phyloP scores from a whole-genome alignment of 2,888 invertebrate genomes.

The Orthosia gracilis region DNA sequence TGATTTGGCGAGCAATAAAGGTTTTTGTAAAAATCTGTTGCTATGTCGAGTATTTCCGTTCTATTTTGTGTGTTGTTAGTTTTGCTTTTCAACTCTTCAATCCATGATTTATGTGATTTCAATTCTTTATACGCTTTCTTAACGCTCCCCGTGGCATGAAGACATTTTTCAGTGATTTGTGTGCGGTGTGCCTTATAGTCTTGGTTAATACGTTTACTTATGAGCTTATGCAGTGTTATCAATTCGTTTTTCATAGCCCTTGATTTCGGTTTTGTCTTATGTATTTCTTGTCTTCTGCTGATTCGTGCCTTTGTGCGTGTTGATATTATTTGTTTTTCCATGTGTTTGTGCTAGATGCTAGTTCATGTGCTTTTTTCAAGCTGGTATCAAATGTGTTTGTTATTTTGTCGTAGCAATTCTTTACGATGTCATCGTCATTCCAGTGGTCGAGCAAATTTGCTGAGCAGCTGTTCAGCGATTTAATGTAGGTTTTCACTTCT shows the following conservation, averaged over 20 bases:
- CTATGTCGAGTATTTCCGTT: background rate
- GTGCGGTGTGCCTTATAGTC: slow-evolving; percentile 35
- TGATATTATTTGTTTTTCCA: slow-evolving; percentile 33
- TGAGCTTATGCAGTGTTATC: slow-evolving; percentile 40
- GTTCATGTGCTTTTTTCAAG: slow-evolving; percentile 19
- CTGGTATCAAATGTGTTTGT: slow-evolving; percentile 28
- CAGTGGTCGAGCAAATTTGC: background rate
- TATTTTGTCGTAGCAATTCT: slow-evolving; percentile 33
- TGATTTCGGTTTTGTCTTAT: slow-evolving; percentile 49
- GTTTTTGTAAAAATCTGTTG: slow-evolving; percentile 43
- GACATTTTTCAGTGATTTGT: slow-evolving; percentile 30
- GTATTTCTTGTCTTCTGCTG: slow-evolving; percentile 46
- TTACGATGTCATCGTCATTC: slow-evolving; percentile 18
- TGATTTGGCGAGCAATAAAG: slow-evolving; percentile 8
- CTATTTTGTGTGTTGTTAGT: no score
- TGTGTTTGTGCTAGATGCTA: slow-evolving; percentile 12
- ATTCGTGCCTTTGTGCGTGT: slow-evolving; percentile 37
- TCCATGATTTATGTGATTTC: no score
- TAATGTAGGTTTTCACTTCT: background rate
- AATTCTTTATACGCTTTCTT: background rate
- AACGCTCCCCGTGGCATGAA: background rate
- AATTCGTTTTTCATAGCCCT: slow-evolving; percentile 47
- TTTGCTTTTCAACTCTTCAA: no score
- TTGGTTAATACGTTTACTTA: slow-evolving; percentile 32
- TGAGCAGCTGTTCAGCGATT: slow-evolving; percentile 1